Conservation (phyloP, 2,797 vertebrate genomes). For the Typhlichthys subterraneus region DNA sequence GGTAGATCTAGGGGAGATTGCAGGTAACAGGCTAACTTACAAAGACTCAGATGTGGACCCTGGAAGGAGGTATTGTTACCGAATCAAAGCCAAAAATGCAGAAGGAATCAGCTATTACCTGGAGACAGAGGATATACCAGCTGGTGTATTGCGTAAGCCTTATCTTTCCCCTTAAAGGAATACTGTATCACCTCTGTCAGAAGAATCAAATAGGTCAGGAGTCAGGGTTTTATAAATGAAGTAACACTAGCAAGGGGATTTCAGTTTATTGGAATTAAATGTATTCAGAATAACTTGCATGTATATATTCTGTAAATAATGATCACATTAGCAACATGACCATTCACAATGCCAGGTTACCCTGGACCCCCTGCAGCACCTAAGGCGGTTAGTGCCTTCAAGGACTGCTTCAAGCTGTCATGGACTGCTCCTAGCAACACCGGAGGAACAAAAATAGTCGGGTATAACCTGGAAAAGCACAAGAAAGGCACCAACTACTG, state of each 20-base stretch:
- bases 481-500: conserved; percentile 86
- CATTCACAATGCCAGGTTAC: conserved; percentile 67
- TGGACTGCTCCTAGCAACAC: conserved; percentile 83
- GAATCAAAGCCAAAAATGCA: conserved; percentile 81
- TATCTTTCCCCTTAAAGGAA: not conserved
- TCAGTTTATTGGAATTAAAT: too few relatives aligned
- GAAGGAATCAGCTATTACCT: conserved; percentile 84
- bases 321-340: not conserved
- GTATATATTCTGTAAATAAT: not conserved
- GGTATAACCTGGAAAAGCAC: conserved; percentile 88
- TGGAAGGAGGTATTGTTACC: conserved; percentile 85
- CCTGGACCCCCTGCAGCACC: conserved; percentile 82
- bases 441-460: conserved; percentile 78
- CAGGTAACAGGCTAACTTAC: conserved; percentile 61
- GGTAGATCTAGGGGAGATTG: conserved; percentile 77
- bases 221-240: not conserved
- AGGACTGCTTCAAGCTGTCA: conserved; percentile 77
- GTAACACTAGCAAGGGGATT: too few relatives aligned
- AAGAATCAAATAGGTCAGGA: not conserved
- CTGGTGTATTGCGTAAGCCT: conserved; percentile 81
- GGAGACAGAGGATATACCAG: conserved; percentile 82
- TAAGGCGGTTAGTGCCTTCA: conserved; percentile 79
- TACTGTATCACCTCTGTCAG: not conserved
- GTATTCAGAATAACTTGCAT: not conserved
- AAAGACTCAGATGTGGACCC: conserved; percentile 81